phyloP scores from a whole-genome alignment of 2,113 vertebrate genomes.

The Phyllopteryx taeniolatus region DNA sequence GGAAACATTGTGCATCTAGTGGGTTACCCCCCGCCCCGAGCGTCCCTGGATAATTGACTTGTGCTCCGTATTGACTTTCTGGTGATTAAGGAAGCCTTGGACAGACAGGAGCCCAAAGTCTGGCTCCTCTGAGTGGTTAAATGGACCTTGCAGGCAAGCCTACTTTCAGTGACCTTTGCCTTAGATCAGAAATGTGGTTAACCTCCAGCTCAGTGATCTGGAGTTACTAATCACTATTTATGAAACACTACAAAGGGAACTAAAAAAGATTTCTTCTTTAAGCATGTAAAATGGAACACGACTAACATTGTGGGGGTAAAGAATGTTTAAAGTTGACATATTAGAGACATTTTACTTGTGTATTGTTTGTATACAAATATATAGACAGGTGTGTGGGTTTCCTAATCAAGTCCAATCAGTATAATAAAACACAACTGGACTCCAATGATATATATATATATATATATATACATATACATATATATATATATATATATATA shows the following conservation, averaged over 20 bases:
- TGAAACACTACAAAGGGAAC: conserved; percentile 13
- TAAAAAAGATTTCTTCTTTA: not conserved
- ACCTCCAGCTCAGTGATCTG: conserved; percentile 39
- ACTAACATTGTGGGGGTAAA: not conserved
- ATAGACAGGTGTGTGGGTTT: too few species aligned
- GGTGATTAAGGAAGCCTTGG: conserved; percentile 59
- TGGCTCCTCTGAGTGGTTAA: conserved; percentile 36
- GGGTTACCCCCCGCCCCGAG: not conserved
- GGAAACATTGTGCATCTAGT: conserved; percentile 38
- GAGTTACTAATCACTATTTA: conserved; percentile 45
- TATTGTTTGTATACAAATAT: too few species aligned
- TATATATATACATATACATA: too few species aligned
- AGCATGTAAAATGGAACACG: not conserved
- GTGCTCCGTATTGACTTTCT: conserved; percentile 65
- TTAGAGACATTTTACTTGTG: not conserved
- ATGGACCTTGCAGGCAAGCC: conserved; percentile 40
- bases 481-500: too few species aligned
- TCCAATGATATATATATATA: too few species aligned
- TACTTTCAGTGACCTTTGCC: conserved; percentile 45
- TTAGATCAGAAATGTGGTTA: conserved; percentile 26
- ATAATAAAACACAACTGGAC: too few species aligned
- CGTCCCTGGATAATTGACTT: conserved; percentile 62
- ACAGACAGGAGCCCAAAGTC: conserved; percentile 43
- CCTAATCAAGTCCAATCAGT: too few species aligned
- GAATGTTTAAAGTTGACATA: not conserved